phyloP scores from a whole-genome alignment of 2,113 vertebrate genomes.

The Naja naja region DNA sequence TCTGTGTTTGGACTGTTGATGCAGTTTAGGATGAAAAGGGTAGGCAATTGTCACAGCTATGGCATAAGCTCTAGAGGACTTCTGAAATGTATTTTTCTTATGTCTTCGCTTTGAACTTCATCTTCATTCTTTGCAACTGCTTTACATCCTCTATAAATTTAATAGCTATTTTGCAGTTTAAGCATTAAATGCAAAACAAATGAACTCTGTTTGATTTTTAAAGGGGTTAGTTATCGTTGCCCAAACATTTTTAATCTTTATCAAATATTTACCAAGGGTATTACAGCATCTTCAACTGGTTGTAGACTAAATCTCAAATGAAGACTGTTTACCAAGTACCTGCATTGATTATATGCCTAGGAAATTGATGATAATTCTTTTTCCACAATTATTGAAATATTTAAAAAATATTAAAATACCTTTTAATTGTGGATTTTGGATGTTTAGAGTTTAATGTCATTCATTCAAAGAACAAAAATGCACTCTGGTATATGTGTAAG shows the following conservation, averaged over 20 bases:
- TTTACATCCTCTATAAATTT: background rate
- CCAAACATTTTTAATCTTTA: slow-evolving; percentile 4
- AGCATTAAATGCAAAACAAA: background rate
- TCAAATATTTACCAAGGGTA: slow-evolving; percentile 13
- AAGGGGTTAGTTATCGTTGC: background rate
- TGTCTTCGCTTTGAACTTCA: background rate
- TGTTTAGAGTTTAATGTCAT: slow-evolving; percentile 8
- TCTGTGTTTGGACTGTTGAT: too few relatives aligned
- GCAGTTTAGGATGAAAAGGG: background rate
- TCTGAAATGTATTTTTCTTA: background rate
- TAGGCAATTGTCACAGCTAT: background rate
- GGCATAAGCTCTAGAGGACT: background rate
- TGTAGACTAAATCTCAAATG: background rate
- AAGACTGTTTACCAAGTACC: slow-evolving; percentile 14
- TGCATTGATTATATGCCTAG: slow-evolving; percentile 22
- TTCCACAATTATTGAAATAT: slow-evolving; percentile 34
- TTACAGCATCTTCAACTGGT: background rate
- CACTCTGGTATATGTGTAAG: background rate
- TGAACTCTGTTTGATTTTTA: background rate
- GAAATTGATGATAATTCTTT: slow-evolving; percentile 10
- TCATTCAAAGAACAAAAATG: background rate
- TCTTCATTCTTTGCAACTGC: background rate
- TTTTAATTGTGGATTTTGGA: slow-evolving; percentile 1
- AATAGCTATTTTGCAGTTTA: background rate
- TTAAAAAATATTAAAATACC: background rate